A percentile compares a stretch with the other conserved stretches of the same genome.
Evolutionary conservation across 2,797 vertebrate species (phyloP).

Genomic region (Rhinatrema bivittatum): DNA sequence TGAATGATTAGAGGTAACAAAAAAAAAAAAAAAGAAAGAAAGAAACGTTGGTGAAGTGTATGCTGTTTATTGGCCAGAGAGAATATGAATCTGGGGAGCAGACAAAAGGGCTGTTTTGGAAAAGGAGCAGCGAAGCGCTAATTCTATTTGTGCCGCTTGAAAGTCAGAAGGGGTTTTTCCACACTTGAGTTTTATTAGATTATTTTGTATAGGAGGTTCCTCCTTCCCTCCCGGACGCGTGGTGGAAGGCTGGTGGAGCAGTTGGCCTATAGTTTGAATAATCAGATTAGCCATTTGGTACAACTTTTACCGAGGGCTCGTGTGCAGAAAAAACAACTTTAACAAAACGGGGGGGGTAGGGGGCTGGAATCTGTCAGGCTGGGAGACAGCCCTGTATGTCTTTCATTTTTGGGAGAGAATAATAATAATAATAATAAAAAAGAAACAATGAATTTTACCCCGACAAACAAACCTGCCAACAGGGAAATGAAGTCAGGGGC

Average conservation of each 20-base stretch:
- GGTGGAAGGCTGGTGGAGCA: constrained; percentile 90
- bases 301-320: constrained; percentile 87
- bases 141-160: constrained; percentile 95
- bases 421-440: too few relatives aligned
- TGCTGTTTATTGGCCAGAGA: constrained; percentile 28
- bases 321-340: constrained; percentile 81
- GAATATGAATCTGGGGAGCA: constrained; percentile 49
- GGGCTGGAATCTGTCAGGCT: constrained; percentile 57
- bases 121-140: constrained; percentile 77
- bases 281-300: constrained; percentile 97
- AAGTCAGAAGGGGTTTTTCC: constrained; percentile 93
- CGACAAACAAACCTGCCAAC: constrained; percentile 49
- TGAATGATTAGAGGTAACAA: too few relatives aligned
- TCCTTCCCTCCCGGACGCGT: constrained; percentile 89
- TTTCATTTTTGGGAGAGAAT: constrained; percentile 58
- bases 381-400: constrained; percentile 48
- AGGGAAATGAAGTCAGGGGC: constrained; percentile 46
- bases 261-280: constrained; percentile 93
- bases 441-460: constrained; percentile 34
- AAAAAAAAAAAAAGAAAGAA: too few relatives aligned
- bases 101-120: constrained; percentile 75
- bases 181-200: constrained; percentile 97
- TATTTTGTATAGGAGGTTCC: constrained; percentile 86
- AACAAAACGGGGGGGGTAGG: constrained; percentile 52
- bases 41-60: too few relatives aligned